These are phyloP conservation scores for Luffia ferchaultella DNA, from an alignment of 2,888 invertebrate species.

Conservation along the genomic window DNA sequence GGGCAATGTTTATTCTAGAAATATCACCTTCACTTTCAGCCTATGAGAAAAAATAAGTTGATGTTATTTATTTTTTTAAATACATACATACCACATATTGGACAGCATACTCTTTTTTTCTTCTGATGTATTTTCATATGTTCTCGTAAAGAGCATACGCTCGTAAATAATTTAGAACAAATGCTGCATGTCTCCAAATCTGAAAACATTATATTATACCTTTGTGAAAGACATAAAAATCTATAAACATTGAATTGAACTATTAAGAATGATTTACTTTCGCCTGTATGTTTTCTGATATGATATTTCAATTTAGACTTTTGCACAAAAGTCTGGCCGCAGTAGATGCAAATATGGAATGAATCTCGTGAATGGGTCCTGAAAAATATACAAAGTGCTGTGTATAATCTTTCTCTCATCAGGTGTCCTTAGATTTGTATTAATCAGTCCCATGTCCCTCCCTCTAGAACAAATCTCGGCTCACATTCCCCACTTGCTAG, in stretches of 20 bases:
- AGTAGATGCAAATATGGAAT: constrained; percentile 54
- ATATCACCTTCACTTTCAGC: too few relatives aligned
- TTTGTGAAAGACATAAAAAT: not conserved
- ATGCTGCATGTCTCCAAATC: constrained; percentile 55
- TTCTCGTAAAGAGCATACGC: constrained; percentile 58
- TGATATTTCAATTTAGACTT: constrained; percentile 66
- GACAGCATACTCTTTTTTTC: constrained; percentile 44
- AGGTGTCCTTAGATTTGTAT: too few relatives aligned
- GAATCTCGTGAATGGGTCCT: constrained; percentile 56
- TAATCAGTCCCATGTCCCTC: too few relatives aligned
- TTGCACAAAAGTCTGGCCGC: constrained; percentile 63
- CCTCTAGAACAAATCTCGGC: too few relatives aligned
- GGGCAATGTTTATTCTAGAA: too few relatives aligned
- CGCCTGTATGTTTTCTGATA: constrained; percentile 62
- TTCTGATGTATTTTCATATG: constrained; percentile 55
- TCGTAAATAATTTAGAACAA: constrained; percentile 60
- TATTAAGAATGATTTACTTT: constrained; percentile 39
- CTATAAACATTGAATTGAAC: not conserved
- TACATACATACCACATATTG: constrained; percentile 50
- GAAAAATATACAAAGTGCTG: constrained; percentile 14
- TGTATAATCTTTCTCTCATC: too few relatives aligned
- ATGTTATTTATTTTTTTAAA: too few relatives aligned
- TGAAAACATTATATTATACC: constrained; percentile 20
- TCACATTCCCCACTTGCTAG: too few relatives aligned
- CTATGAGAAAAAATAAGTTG: too few relatives aligned